Evolutionary conservation across 2,888 invertebrate species (phyloP).

Genomic region (Empis stercorea): DNA sequence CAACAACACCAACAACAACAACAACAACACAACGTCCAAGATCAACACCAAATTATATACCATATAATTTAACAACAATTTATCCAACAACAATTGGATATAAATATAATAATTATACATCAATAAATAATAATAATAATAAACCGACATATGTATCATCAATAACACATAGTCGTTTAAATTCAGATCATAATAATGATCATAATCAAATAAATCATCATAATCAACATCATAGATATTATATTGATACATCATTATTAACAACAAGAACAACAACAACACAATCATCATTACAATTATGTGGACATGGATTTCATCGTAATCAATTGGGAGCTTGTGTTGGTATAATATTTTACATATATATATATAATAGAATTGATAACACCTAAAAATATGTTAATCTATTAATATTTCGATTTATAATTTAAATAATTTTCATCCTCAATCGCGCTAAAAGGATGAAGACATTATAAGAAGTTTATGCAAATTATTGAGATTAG

Average conservation of each 20-base stretch:
- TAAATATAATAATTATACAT: conserved; percentile 3
- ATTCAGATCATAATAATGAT: neutral
- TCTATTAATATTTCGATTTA: too few species aligned
- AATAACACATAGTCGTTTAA: conserved; percentile 16
- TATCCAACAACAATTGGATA: neutral
- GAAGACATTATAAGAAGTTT: too few species aligned
- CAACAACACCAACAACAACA: conserved; percentile 15
- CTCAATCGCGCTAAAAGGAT: too few species aligned
- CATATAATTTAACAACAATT: too few species aligned
- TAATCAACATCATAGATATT: neutral
- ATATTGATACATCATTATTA: neutral
- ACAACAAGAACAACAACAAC: neutral
- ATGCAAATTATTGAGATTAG: too few species aligned
- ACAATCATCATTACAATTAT: conserved; percentile 13
- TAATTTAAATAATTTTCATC: too few species aligned
- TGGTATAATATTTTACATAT: conserved; percentile 34
- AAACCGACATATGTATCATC: conserved; percentile 20
- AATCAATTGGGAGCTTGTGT: conserved; percentile 45
- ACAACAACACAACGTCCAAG: conserved; percentile 6
- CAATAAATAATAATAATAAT: conserved; percentile 13
- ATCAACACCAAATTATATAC: too few species aligned
- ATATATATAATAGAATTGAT: too few species aligned
- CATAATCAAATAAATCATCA: neutral
- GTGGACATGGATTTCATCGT: conserved; percentile 40
- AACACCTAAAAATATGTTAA: too few species aligned